Conservation (phyloP, 2,113 vertebrate genomes). For the Sarotherodon lohbergeri region DNA sequence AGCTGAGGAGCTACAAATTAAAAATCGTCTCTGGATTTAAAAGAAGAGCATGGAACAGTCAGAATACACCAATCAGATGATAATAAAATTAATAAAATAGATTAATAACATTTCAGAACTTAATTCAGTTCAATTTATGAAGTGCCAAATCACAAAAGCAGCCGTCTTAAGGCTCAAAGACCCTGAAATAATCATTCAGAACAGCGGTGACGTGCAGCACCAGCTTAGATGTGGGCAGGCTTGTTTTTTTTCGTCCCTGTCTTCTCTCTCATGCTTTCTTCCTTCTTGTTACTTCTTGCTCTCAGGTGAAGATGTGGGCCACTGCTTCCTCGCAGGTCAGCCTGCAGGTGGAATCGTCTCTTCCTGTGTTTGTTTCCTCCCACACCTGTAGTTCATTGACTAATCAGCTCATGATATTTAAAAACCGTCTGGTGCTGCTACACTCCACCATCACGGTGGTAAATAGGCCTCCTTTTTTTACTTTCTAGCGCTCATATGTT, state of each 20-base stretch:
- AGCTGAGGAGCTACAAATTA: neutral
- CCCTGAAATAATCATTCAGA: neutral
- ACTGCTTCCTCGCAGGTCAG: neutral
- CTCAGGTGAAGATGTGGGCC: neutral
- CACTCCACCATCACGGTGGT: neutral
- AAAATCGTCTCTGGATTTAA: neutral
- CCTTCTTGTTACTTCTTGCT: accelerated
- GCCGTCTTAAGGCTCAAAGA: neutral
- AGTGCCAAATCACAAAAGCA: neutral
- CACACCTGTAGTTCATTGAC: neutral
- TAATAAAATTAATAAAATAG: neutral
- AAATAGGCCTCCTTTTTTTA: neutral
- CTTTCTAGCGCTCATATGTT: neutral
- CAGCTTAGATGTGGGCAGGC: accelerated
- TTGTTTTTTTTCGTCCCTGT: accelerated
- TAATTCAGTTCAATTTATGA: neutral
- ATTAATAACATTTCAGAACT: accelerated
- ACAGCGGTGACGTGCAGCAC: neutral
- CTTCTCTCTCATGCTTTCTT: neutral
- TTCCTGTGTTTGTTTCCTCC: neutral
- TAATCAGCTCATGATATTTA: neutral
- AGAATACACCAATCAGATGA: accelerated
- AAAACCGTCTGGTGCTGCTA: neutral
- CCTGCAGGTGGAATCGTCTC: neutral
- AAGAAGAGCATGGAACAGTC: neutral